Conservation (phyloP, 1,140 invertebrate species). For the Bombus turneri region DNA sequence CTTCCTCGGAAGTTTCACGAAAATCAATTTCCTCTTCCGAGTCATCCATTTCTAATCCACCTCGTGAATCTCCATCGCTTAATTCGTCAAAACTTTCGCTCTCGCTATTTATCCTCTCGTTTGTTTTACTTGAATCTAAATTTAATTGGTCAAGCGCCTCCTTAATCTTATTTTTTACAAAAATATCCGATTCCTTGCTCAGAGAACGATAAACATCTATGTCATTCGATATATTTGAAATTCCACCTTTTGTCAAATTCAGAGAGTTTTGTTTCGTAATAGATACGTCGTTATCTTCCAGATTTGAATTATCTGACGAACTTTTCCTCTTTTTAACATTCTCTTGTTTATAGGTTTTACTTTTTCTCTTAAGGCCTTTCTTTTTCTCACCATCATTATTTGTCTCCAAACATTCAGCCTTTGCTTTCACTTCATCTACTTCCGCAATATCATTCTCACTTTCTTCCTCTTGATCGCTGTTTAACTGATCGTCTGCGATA, state of each 20-base stretch:
- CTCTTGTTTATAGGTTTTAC: neutral
- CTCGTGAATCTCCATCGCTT: constrained; percentile 77
- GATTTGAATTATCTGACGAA: neutral
- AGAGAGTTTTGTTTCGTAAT: neutral
- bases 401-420: neutral
- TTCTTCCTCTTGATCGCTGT: constrained; percentile 57
- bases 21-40: constrained; percentile 68
- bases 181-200: constrained; percentile 56
- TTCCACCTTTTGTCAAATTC: neutral
- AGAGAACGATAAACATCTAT: constrained; percentile 49
- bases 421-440: neutral
- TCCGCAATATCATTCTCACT: constrained; percentile 9
- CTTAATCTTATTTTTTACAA: constrained; percentile 59
- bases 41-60: constrained; percentile 45
- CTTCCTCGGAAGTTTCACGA: constrained; percentile 36
- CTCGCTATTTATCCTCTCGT: constrained; percentile 35
- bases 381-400: constrained; percentile 9
- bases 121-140: neutral
- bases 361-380: constrained; percentile 45
- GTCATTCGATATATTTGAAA: neutral
- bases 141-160: constrained; percentile 39
- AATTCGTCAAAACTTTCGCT: constrained; percentile 78
- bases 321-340: constrained; percentile 24
- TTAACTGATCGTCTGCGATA: constrained; percentile 69
- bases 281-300: constrained; percentile 4